Evolutionary conservation across 2,113 vertebrate genomes (phyloP).

Genomic region (Plecturocebus donacophilus): DNA sequence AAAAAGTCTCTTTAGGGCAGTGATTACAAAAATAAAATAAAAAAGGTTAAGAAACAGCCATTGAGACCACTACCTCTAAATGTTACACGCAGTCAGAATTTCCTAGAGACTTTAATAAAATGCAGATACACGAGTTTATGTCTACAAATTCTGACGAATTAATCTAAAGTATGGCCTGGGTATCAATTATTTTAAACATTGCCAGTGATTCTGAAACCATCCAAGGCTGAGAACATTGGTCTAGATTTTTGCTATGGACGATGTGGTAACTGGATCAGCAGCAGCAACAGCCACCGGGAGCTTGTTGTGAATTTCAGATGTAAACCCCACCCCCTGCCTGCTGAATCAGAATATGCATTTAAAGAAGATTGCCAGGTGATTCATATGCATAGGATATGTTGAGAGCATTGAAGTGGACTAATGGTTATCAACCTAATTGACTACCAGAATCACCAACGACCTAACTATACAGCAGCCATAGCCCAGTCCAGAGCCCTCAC

Average conservation of each 20-base stretch:
- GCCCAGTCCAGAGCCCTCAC: neutral
- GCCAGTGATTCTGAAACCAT: neutral
- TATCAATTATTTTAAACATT: neutral
- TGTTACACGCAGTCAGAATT: neutral
- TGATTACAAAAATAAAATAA: neutral
- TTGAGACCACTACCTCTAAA: neutral
- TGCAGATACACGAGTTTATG: neutral
- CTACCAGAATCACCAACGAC: fast-evolving
- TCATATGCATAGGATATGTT: neutral
- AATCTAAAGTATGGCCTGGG: neutral
- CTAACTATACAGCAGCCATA: fast-evolving
- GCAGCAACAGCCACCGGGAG: neutral
- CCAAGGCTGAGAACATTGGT: neutral
- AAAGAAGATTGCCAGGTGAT: neutral
- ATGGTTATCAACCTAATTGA: neutral
- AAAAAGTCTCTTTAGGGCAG: neutral
- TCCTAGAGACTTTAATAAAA: neutral
- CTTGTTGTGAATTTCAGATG: neutral
- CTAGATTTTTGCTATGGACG: neutral
- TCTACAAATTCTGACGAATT: neutral
- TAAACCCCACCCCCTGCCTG: neutral
- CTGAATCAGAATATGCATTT: neutral
- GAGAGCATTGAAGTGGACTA: neutral
- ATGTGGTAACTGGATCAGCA: neutral
- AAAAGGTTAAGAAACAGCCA: neutral